Conservation (phyloP, 1,140 invertebrate genomes). For the Adelges cooleyi region DNA sequence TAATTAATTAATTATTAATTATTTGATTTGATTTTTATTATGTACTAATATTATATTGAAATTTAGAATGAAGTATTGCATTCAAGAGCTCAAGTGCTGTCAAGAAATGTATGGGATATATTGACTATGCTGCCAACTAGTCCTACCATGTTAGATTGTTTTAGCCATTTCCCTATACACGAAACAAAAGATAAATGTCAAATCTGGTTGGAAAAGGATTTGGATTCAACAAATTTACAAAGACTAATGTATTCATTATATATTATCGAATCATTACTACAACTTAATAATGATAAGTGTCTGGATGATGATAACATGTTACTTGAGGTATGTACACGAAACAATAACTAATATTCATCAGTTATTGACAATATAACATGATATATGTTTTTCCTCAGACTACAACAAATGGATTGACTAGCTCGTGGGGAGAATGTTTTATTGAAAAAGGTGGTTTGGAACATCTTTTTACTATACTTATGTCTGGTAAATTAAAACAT, state of each 20-base stretch:
- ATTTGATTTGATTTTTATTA: conserved; percentile 8
- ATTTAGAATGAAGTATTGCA: conserved; percentile 63
- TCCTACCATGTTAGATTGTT: conserved; percentile 68
- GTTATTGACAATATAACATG: too few species aligned
- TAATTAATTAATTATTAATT: conserved; percentile 36
- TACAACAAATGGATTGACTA: conserved; percentile 34
- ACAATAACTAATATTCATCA: background rate
- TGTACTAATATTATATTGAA: conserved; percentile 28
- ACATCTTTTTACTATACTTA: conserved; percentile 83
- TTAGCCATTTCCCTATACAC: conserved; percentile 52
- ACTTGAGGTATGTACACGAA: background rate
- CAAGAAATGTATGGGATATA: conserved; percentile 85
- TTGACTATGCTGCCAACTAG: conserved; percentile 81
- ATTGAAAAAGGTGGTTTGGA: conserved; percentile 73
- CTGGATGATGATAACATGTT: background rate
- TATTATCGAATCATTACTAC: conserved; percentile 67
- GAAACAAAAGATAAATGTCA: conserved; percentile 25
- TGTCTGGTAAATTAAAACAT: conserved; percentile 51
- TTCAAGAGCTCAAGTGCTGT: conserved; percentile 80
- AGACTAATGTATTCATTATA: conserved; percentile 91
- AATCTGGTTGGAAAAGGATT: conserved; percentile 49
- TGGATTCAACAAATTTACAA: conserved; percentile 78
- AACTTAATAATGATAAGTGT: conserved; percentile 30
- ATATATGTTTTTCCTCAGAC: background rate
- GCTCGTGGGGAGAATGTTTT: conserved; percentile 63